Base-by-base conservation (phyloP, 1,140 invertebrate genomes). In the Drosophila mayri region DNA sequence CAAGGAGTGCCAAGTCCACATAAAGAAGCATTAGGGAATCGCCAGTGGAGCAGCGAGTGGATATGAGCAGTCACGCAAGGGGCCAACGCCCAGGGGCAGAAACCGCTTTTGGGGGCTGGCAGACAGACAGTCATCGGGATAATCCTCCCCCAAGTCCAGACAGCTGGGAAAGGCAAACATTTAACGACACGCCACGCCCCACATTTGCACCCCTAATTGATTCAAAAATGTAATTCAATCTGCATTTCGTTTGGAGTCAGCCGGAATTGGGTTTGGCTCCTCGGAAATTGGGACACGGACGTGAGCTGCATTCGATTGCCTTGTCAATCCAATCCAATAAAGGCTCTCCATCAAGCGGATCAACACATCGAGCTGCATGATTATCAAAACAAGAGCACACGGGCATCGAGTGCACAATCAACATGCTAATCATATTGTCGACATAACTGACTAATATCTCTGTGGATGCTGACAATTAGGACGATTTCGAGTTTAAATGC, bases 221-320 rank as follows among this genome's bases (percentile, higher is more conserved):
- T 78, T 86, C 50, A 62, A 74, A 81, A 65, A 74, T 70, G 64
- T 66, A 86, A 85, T 85, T 81, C 50, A 66, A 85, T 81, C 74
- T 68, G 66, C 80, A 78, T 75, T 85, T 67, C 41, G 58, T 68
- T 75, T 37, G 40, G 58, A 43, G 46, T 32, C 60, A 38, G 50
- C n/a, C 18, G 16, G 22, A 55, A 70, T 70, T 70, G 46, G 62
- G 25, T 44, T 58, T 57, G 75, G 63, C 58, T 61, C 41, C 57
- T 63, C n/a, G 32, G 30, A 49, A 76, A 32, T 65, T 52, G 40
- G 49, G 25, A 46, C 41, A 30, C 11, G 35, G 52, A 54, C 62
- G 65, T 68, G 65, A 40, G 46, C 16, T 65, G 65, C 62, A 66
- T 68, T 40, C 47, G 35, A 63, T 63, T 43, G 38, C 20, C 44